Conservation (phyloP, 1,140 invertebrate species). For the Drosophila gunungcola region DNA sequence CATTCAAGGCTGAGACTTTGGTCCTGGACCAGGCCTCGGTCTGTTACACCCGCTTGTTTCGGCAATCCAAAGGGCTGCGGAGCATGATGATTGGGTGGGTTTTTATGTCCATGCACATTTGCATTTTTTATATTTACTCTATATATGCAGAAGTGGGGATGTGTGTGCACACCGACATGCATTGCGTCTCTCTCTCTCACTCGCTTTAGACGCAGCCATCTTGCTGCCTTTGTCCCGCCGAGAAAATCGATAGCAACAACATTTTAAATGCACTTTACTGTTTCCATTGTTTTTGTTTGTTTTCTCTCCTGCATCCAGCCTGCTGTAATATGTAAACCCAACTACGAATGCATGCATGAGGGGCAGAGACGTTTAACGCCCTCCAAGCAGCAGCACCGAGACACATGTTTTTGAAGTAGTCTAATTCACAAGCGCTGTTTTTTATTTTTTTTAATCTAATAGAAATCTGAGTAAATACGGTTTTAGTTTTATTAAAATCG, state of each 20-base stretch:
- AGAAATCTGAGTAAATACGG: too few relatives aligned
- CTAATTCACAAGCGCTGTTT: constrained; percentile 7
- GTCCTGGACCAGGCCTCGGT: constrained; percentile 10
- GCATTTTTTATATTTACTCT: constrained; percentile 53
- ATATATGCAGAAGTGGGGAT: constrained; percentile 9
- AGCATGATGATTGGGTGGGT: constrained; percentile 2
- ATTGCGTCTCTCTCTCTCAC: constrained; percentile 6
- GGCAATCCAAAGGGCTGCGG: constrained; percentile 20
- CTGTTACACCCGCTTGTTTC: constrained; percentile 37
- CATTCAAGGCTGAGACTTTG: constrained; percentile 36
- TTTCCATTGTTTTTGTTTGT: constrained; percentile 8
- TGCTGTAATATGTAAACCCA: not conserved
- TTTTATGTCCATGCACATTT: constrained; percentile 38
- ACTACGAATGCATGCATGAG: not conserved
- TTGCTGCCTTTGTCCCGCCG: constrained; percentile 8
- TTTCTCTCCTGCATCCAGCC: constrained; percentile 5
- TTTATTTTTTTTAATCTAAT: too few relatives aligned
- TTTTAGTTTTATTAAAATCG: too few relatives aligned
- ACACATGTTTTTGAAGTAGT: constrained; percentile 7
- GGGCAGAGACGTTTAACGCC: not conserved
- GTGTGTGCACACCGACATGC: constrained; percentile 3
- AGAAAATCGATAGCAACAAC: constrained; percentile 41
- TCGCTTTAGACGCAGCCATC: not conserved
- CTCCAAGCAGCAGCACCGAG: not conserved
- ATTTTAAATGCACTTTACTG: constrained; percentile 37